phyloP scores from a whole-genome alignment of 2,888 invertebrate genomes.

The Rotaria macrura region DNA sequence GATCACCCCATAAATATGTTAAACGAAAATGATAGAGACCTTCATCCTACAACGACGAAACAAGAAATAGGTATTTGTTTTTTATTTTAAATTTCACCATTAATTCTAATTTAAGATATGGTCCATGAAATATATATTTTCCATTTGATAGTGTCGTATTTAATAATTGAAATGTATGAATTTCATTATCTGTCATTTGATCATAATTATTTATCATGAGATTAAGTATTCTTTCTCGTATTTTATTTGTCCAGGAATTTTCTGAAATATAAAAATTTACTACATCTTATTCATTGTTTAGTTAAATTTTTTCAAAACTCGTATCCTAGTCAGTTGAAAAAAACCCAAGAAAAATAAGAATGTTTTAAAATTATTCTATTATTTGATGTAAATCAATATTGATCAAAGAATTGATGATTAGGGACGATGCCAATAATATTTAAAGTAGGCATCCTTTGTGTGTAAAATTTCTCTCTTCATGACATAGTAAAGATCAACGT shows the following conservation, averaged over 20 bases:
- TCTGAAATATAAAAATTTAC: neutral
- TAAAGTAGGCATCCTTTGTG: too few relatives aligned
- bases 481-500: too few relatives aligned
- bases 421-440: too few relatives aligned
- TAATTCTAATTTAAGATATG: neutral
- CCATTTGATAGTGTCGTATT: neutral
- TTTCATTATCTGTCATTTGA: neutral
- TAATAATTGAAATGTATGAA: neutral
- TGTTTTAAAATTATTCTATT: too few relatives aligned
- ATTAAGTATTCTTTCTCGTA: neutral
- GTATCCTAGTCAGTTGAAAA: too few relatives aligned
- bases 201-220: neutral
- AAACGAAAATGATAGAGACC: neutral
- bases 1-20: conserved; percentile 15
- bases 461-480: too few relatives aligned
- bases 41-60: neutral
- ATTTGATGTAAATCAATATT: too few relatives aligned
- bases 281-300: too few relatives aligned
- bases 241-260: neutral
- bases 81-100: neutral
- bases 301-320: too few relatives aligned
- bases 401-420: too few relatives aligned
- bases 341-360: too few relatives aligned
- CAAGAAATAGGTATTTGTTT: neutral
- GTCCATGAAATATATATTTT: neutral